These are phyloP conservation scores for Callionymus lyra DNA, from an alignment of 2,113 vertebrate genomes.

Conservation along the genomic window DNA sequence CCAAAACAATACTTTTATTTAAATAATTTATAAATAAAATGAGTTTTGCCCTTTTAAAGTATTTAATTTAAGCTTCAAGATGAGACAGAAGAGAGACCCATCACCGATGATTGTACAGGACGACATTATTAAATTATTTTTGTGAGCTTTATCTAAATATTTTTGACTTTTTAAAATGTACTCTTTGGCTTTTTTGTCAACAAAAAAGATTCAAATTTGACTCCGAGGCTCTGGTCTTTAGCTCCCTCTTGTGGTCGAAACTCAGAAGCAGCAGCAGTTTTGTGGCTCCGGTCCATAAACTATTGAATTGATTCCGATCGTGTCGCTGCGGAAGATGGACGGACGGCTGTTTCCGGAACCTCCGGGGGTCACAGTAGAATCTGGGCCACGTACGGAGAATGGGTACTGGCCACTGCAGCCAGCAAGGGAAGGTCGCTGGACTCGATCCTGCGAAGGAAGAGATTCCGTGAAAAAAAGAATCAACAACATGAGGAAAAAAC, in stretches of 20 bases:
- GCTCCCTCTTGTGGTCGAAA: constrained; percentile 39
- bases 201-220: constrained; percentile 10
- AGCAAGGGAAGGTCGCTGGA: constrained; percentile 94
- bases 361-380: constrained; percentile 94
- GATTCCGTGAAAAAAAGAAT: constrained; percentile 1
- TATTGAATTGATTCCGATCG: constrained; percentile 3
- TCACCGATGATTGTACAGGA: no score
- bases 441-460: constrained; percentile 78
- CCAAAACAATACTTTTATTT: no score
- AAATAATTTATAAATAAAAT: no score
- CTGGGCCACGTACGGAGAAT: constrained; percentile 96
- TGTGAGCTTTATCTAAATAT: no score
- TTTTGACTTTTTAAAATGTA: no score
- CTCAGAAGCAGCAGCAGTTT: constrained; percentile 16
- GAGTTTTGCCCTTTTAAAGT: no score
- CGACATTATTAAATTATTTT: no score
- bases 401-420: constrained; percentile 93
- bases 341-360: constrained; percentile 18
- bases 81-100: no score
- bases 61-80: no score
- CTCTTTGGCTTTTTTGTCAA: no score
- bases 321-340: not conserved
- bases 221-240: constrained; percentile 38
- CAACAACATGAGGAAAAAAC: not conserved
- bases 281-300: constrained; percentile 11